phyloP scores from a whole-genome alignment of 2,113 vertebrate genomes.

The Thalassarche chlororhynchos region DNA sequence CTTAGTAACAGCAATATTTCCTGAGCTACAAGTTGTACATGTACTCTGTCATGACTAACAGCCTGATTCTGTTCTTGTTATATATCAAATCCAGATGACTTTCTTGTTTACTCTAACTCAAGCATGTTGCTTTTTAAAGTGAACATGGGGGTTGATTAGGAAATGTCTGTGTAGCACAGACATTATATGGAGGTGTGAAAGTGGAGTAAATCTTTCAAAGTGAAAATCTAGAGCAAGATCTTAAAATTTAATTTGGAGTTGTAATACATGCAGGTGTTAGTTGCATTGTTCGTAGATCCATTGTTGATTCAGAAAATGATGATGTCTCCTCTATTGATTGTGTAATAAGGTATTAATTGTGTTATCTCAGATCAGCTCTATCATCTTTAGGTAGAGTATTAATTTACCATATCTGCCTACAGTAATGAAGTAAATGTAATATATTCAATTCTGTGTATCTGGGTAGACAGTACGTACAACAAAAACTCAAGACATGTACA shows the following conservation, averaged over 20 bases:
- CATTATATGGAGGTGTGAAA: neutral
- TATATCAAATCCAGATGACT: constrained; percentile 27
- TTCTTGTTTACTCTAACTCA: neutral
- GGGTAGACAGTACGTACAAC: neutral
- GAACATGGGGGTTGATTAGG: neutral
- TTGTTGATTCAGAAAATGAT: neutral
- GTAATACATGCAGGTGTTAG: neutral
- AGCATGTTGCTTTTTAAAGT: neutral
- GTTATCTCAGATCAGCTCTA: neutral
- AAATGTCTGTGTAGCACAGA: neutral
- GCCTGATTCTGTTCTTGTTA: neutral
- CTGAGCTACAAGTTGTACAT: neutral
- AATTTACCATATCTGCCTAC: neutral
- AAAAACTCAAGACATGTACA: neutral
- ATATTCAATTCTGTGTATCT: neutral
- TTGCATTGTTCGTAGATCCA: neutral
- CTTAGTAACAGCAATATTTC: neutral
- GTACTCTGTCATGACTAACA: neutral
- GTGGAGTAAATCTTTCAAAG: neutral
- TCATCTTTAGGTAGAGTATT: neutral
- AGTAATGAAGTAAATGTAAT: neutral
- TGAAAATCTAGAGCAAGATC: neutral
- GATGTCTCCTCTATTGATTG: neutral
- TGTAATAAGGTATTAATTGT: neutral
- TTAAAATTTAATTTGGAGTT: neutral